Percentiles rank a stretch among this genome's conserved stretches.
phyloP scores from a whole-genome alignment of 2,113 vertebrate species.

The Phainopepla nitens region DNA sequence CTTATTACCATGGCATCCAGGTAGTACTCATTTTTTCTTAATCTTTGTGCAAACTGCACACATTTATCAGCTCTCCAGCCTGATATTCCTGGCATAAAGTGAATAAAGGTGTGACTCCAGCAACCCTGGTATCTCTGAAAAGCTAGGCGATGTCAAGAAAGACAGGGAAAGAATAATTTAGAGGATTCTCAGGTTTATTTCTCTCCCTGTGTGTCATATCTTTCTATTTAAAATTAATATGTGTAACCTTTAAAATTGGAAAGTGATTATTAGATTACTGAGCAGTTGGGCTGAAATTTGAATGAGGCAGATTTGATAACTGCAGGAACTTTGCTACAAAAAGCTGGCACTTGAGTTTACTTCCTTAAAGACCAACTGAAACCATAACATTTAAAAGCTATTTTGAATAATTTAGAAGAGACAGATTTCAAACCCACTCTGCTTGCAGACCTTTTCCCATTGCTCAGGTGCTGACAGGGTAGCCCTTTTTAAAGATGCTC shows the following conservation, averaged over 20 bases:
- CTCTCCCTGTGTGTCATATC: neutral
- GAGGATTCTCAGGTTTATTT: neutral
- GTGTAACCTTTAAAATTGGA: neutral
- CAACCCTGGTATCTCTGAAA: neutral
- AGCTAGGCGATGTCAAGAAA: neutral
- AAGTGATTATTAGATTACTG: neutral
- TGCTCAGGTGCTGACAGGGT: neutral
- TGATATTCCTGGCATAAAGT: neutral
- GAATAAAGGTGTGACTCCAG: neutral
- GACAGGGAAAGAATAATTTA: neutral
- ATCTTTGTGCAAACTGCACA: neutral
- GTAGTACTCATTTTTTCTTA: neutral
- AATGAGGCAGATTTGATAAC: neutral
- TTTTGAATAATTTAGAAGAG: neutral
- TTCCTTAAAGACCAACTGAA: neutral
- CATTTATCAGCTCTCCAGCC: neutral
- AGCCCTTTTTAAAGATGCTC: neutral
- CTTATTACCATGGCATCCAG: neutral
- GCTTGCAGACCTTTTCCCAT: neutral
- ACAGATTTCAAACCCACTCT: neutral
- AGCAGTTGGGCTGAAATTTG: neutral
- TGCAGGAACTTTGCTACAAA: neutral
- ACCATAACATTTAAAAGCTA: neutral
- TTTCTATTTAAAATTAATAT: neutral
- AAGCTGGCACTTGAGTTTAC: neutral